Conservation (phyloP, 2,797 vertebrate genomes). For the Cryptoblepharus egeriae region DNA sequence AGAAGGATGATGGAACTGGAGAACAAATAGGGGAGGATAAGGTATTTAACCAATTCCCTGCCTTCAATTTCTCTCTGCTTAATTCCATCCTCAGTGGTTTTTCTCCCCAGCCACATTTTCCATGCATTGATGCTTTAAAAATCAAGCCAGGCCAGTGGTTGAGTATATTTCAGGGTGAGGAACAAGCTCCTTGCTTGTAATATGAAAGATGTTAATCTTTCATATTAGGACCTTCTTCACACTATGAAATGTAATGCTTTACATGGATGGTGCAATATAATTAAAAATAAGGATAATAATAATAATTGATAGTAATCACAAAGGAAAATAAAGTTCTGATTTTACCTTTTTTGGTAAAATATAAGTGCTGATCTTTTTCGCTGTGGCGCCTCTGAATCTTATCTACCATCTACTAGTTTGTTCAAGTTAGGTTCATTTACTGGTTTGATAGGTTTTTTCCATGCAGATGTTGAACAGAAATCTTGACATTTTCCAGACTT, state of each 20-base stretch:
- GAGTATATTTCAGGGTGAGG: background rate
- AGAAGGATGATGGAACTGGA: background rate
- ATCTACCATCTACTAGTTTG: background rate
- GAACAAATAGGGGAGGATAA: background rate
- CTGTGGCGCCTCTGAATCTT: background rate
- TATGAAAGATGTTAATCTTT: too few relatives aligned
- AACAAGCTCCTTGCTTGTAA: too few relatives aligned
- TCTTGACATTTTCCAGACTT: background rate
- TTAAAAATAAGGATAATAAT: too few relatives aligned
- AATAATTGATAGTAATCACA: background rate
- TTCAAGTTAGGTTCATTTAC: background rate
- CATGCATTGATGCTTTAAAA: background rate
- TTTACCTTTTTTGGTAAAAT: background rate
- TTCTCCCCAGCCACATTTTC: background rate
- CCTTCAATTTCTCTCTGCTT: background rate
- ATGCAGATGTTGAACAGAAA: background rate
- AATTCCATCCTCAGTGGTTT: background rate
- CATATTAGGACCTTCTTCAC: background rate
- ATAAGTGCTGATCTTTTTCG: background rate
- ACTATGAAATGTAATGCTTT: too few relatives aligned
- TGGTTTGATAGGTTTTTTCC: background rate
- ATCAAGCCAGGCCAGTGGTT: background rate
- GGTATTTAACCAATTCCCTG: background rate
- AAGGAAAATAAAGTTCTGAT: background rate
- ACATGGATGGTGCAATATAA: too few relatives aligned